These are phyloP conservation scores for Sphenodon punctatus DNA, from an alignment of 2,797 vertebrate species.

Conservation along the genomic window DNA sequence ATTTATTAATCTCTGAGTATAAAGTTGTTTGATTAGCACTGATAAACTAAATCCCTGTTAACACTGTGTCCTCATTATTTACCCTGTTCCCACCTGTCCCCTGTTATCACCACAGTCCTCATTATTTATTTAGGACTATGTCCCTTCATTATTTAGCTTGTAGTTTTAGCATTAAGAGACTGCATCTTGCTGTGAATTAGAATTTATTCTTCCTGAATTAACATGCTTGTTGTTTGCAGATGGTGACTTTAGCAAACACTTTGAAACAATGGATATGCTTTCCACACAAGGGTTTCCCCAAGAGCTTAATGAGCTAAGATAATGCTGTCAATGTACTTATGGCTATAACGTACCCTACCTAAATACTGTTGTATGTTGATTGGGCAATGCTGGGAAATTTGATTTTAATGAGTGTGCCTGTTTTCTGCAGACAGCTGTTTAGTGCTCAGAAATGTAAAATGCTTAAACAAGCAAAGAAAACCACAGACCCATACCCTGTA, in stretches of 20 bases:
- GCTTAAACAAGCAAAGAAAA: not conserved
- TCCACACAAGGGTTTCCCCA: not conserved
- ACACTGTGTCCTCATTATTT: constrained; percentile 22
- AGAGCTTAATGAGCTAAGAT: not conserved
- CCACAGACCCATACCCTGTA: not conserved
- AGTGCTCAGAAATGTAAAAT: not conserved
- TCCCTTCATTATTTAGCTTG: constrained; percentile 35
- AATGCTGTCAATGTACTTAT: not conserved
- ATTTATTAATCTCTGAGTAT: constrained; percentile 38
- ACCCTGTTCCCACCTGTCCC: too few species aligned
- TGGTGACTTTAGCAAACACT: constrained; percentile 21
- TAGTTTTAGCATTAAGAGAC: constrained; percentile 23
- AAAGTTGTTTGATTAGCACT: constrained; percentile 27
- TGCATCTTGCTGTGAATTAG: constrained; percentile 3
- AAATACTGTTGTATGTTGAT: not conserved
- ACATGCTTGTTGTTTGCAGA: not conserved
- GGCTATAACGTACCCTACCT: not conserved
- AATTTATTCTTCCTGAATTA: not conserved
- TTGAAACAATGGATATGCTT: not conserved
- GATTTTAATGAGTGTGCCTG: not conserved
- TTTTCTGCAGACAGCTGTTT: not conserved
- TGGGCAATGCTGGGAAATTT: not conserved
- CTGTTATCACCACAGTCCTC: too few species aligned
- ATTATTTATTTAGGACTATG: too few species aligned
- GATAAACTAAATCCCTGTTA: constrained; percentile 26